Conservation (phyloP, 2,888 invertebrate species). For the Pomacea canaliculata region DNA sequence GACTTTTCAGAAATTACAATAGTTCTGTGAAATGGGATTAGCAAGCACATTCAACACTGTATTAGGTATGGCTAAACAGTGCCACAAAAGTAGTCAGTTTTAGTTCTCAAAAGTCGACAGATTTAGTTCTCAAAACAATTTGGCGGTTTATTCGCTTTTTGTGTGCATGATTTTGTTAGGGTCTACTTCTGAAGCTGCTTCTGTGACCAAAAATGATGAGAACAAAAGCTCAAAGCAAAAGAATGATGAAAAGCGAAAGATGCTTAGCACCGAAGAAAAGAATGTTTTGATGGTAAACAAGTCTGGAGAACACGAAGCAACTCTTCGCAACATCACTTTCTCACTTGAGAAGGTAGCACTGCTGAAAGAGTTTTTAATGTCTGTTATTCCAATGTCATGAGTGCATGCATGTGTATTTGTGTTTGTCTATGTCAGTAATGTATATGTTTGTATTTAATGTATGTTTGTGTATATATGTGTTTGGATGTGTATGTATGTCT, state of each 20-base stretch:
- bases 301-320: slow-evolving; percentile 16
- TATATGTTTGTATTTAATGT: not conserved
- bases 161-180: too few relatives aligned
- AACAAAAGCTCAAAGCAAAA: too few relatives aligned
- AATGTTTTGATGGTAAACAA: not conserved
- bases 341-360: slow-evolving; percentile 45
- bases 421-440: not conserved
- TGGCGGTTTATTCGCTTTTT: too few relatives aligned
- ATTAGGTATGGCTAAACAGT: too few relatives aligned
- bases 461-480: not conserved
- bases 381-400: not conserved
- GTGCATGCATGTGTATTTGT: not conserved
- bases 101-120: too few relatives aligned
- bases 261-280: slow-evolving; percentile 8
- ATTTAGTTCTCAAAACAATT: too few relatives aligned
- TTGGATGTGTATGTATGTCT: not conserved
- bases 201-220: too few relatives aligned
- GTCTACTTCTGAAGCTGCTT: too few relatives aligned
- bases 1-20: too few relatives aligned
- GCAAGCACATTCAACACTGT: too few relatives aligned
- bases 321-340: slow-evolving; percentile 43
- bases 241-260: slow-evolving; percentile 20
- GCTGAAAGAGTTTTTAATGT: not conserved
- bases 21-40: too few relatives aligned
- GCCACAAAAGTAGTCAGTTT: too few relatives aligned